Evolutionary conservation across 2,888 invertebrate species (phyloP), one percentile per base, ranked within the genome.

Genomic region (Leptarthrus brevirostris): DNA sequence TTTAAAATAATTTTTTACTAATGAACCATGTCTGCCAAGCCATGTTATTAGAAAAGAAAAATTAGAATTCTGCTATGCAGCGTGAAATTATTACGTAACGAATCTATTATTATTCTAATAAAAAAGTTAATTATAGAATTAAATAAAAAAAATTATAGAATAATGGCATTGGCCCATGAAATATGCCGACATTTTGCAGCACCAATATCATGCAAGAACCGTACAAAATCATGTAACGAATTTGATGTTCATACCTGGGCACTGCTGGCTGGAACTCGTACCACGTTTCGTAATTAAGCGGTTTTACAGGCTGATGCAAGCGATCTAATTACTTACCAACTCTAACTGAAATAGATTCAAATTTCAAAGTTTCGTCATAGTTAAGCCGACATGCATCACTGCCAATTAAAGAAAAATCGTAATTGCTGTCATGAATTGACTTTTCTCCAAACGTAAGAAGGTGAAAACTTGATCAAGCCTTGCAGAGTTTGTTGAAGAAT

Each of bases 311-410:
- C 52, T 69, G 69, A 52, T 69, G 69, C 69, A 69, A 69, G 69
- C 34, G 69, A 52, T 69, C 69, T 69, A 69, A 69, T 69, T 69
- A 69, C 69, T n/a, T n/a, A n/a, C 20, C 52, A 69, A 69, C 69
- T 26, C 20, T 69, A 52, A 52, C 34, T 52, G 69, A 52, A 34
- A 69, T 34, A 69, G 69, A 69, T 69, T 69, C 69, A 69, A 69
- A 52, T 69, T 69, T 69, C 69, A 69, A 18, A 54, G 52, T 69
- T 69, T 69, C 69, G 36, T 69, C 69, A 69, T 47, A 30, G 36
- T 16, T 16, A 34, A 49, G 49, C 52, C 69, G 69, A 69, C 22
- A 69, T 69, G 69, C 69, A 69, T 34, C 69, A 30, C 69, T 36
- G 69, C 49, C 34, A 24, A 14, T 24, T 12, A 6, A 40, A 40